A percentile compares a stretch with the other conserved stretches of the same genome.
Evolutionary conservation across 1,140 invertebrate species (phyloP).

Genomic region (Lepidurus couesii): DNA sequence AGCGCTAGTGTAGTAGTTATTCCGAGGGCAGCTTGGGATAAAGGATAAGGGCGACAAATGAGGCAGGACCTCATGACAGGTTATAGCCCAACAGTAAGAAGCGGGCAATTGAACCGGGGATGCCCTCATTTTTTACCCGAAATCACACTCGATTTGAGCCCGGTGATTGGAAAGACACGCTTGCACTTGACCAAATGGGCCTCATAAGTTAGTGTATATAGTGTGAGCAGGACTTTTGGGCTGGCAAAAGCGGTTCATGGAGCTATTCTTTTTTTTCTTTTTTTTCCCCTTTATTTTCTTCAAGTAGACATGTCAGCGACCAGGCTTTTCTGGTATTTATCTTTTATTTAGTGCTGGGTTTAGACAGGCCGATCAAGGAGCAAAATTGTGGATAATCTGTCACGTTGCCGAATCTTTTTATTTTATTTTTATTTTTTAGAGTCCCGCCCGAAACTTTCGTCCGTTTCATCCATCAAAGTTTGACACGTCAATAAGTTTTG

Average conservation of each 20-base stretch:
- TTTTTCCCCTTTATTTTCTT: not conserved
- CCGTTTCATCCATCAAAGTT: too few species aligned
- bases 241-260: not conserved
- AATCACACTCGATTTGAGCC: conserved; percentile 21
- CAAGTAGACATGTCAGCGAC: not conserved
- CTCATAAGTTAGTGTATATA: conserved; percentile 7
- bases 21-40: conserved; percentile 14
- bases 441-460: too few species aligned
- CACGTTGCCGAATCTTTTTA: too few species aligned
- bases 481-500: too few species aligned
- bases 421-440: too few species aligned
- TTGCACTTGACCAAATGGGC: conserved; percentile 6
- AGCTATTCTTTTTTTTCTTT: not conserved
- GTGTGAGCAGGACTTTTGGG: not conserved
- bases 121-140: conserved; percentile 2
- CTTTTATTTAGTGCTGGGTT: too few species aligned
- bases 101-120: conserved; percentile 13
- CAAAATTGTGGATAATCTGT: too few species aligned
- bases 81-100: conserved; percentile 4
- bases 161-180: conserved; percentile 11
- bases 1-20: conserved; percentile 12
- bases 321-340: too few species aligned
- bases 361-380: too few species aligned
- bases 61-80: conserved; percentile 20
- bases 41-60: conserved; percentile 18